phyloP scores from a whole-genome alignment of 2,113 vertebrate genomes.

The Copsychus sechellarum region DNA sequence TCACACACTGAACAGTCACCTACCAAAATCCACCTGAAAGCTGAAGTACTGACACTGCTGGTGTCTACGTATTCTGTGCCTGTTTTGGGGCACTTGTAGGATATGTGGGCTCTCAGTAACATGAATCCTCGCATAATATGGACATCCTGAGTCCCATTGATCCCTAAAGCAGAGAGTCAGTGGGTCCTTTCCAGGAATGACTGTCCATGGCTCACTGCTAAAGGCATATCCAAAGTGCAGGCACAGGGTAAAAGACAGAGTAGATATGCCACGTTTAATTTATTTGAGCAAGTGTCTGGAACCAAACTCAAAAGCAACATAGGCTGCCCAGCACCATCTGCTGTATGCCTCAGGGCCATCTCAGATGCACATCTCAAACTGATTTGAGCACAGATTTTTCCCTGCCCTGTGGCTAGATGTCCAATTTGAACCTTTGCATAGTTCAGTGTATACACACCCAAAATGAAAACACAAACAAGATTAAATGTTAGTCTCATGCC shows the following conservation, averaged over 20 bases:
- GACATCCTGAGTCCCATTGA: neutral
- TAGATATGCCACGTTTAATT: neutral
- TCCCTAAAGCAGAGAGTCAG: neutral
- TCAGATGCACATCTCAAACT: neutral
- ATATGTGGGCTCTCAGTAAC: neutral
- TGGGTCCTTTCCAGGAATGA: neutral
- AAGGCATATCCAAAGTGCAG: neutral
- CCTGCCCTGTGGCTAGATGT: neutral
- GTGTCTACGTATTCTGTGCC: neutral
- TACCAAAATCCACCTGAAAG: neutral
- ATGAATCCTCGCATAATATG: neutral
- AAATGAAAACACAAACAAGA: neutral
- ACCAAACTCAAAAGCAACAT: neutral
- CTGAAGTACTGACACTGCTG: neutral
- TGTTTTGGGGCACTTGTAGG: neutral
- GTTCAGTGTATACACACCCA: neutral
- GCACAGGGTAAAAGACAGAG: neutral
- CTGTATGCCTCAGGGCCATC: neutral
- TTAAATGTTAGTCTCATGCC: neutral
- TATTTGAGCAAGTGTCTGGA: neutral
- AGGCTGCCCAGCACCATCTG: neutral
- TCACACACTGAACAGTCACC: neutral
- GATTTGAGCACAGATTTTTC: neutral
- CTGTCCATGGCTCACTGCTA: rapidly evolving
- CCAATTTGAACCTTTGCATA: neutral